phyloP scores from a whole-genome alignment of 2,888 invertebrate genomes.

The Teleogryllus oceanicus region DNA sequence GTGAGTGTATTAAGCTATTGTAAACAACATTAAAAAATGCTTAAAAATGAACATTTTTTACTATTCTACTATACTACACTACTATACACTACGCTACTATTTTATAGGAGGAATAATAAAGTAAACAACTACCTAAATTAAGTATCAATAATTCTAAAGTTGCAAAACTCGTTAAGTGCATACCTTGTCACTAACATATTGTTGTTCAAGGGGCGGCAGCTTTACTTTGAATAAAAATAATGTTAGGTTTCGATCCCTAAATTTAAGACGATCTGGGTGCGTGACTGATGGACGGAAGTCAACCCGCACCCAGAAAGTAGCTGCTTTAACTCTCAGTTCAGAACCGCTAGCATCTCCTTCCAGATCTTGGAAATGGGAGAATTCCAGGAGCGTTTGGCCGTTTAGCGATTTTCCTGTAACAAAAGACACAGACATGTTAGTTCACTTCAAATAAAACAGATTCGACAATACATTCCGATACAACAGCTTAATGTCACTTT shows the following conservation, averaged over 20 bases:
- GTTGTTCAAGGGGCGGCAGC: slow-evolving; percentile 48
- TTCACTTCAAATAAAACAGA: background rate
- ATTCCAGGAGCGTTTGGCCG: slow-evolving; percentile 81
- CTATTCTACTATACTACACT: too few relatives aligned
- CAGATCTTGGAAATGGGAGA: slow-evolving; percentile 65
- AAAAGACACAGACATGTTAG: slow-evolving; percentile 35
- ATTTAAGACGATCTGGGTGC: slow-evolving; percentile 41
- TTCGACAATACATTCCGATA: too few relatives aligned
- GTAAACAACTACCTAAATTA: too few relatives aligned
- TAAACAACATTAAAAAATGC: too few relatives aligned
- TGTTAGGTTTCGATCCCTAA: slow-evolving; percentile 55
- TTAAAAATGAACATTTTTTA: too few relatives aligned
- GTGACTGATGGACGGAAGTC: slow-evolving; percentile 50
- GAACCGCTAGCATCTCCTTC: slow-evolving; percentile 48
- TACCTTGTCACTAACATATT: slow-evolving; percentile 59
- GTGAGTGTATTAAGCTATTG: too few relatives aligned
- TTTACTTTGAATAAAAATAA: slow-evolving; percentile 68
- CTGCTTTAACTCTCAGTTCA: slow-evolving; percentile 70
- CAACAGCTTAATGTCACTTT: too few relatives aligned
- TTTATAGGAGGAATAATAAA: too few relatives aligned
- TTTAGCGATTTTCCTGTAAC: slow-evolving; percentile 74
- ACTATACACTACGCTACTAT: too few relatives aligned
- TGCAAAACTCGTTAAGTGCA: slow-evolving; percentile 37
- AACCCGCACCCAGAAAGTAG: slow-evolving; percentile 73
- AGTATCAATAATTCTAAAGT: too few relatives aligned